A percentile compares a stretch with the other conserved stretches of the same genome.
Evolutionary conservation across 2,113 vertebrate species (phyloP).

Genomic region (Dipodomys ordii): DNA sequence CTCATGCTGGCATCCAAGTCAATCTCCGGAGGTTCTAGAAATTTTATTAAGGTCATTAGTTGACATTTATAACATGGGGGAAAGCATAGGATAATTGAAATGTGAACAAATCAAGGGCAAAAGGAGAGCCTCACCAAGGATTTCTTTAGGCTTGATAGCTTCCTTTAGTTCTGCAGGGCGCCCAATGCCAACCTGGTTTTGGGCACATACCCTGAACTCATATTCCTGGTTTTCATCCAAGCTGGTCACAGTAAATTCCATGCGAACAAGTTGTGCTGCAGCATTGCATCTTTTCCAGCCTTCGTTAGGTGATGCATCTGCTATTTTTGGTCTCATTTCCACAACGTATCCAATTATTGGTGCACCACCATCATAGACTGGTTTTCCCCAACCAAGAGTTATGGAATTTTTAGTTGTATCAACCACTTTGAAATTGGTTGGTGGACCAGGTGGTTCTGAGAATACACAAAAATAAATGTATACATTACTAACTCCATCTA

Average conservation of each 20-base stretch:
- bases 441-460: conserved; percentile 96
- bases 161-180: conserved; percentile 94
- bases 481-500: background rate
- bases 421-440: conserved; percentile 94
- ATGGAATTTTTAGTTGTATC: conserved; percentile 95
- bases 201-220: conserved; percentile 97
- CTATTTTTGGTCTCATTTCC: conserved; percentile 92
- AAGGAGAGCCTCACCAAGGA: conserved; percentile 90
- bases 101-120: background rate
- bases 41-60: conserved; percentile 54
- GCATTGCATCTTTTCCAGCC: conserved; percentile 97
- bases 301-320: conserved; percentile 92
- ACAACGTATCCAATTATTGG: conserved; percentile 97
- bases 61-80: conserved; percentile 23
- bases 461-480: conserved; percentile 68
- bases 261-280: conserved; percentile 94
- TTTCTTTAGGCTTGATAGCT: conserved; percentile 94
- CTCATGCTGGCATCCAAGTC: conserved; percentile 96
- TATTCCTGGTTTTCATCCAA: conserved; percentile 94
- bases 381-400: conserved; percentile 95
- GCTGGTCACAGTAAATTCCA: conserved; percentile 94
- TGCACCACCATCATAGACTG: conserved; percentile 95
- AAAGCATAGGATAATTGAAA: conserved; percentile 19
- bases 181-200: conserved; percentile 98
- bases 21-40: conserved; percentile 96